A percentile compares a stretch with the other conserved stretches of the same genome.
phyloP scores from a whole-genome alignment of 2,888 invertebrate genomes.

The Tortricodes alternella region DNA sequence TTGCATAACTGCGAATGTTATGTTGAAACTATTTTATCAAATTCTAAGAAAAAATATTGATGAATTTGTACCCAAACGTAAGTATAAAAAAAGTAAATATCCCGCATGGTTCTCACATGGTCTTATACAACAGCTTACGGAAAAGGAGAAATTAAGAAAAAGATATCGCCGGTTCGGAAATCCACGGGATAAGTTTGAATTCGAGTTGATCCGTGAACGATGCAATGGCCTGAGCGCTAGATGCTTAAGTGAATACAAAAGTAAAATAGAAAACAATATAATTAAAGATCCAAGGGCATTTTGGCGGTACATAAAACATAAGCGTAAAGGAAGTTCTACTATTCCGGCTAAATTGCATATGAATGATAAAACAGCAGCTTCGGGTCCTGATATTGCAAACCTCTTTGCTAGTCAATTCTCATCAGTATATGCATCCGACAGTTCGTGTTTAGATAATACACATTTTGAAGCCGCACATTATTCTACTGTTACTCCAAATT shows the following conservation, averaged over 20 bases:
- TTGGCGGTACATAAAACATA: not conserved
- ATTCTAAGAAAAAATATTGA: not conserved
- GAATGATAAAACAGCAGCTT: not conserved
- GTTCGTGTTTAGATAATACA: too few species aligned
- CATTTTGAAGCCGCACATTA: not conserved
- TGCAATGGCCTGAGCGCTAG: not conserved
- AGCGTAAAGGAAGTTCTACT: not conserved
- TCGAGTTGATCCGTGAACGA: not conserved
- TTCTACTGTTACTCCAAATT: not conserved
- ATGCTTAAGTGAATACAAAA: not conserved
- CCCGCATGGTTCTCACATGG: not conserved
- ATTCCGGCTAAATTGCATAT: not conserved
- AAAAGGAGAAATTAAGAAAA: not conserved
- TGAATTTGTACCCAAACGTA: not conserved
- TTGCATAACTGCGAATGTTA: not conserved
- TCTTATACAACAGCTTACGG: not conserved
- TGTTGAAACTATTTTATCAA: not conserved
- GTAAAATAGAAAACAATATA: not conserved
- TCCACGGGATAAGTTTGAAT: slow-evolving; percentile 10
- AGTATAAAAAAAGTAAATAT: not conserved
- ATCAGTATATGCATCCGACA: slow-evolving; percentile 12
- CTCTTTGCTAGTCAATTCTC: slow-evolving; percentile 10
- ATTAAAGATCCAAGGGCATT: not conserved
- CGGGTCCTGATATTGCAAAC: slow-evolving; percentile 1
- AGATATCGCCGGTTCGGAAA: slow-evolving; percentile 1